phyloP scores from a whole-genome alignment of 2,113 vertebrate genomes.

The human region DNA sequence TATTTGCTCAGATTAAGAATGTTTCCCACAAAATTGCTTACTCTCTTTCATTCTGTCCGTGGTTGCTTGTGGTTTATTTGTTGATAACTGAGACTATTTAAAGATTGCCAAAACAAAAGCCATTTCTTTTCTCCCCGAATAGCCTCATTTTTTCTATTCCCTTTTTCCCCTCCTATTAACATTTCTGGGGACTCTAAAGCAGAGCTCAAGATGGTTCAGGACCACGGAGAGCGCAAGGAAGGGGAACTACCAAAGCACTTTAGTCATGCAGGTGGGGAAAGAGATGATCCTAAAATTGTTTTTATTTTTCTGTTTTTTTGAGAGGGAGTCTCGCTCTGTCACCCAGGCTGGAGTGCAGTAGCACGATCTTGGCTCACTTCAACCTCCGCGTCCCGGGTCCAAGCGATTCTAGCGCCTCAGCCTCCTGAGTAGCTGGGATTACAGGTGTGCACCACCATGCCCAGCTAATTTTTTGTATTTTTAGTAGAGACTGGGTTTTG shows the following conservation, averaged over 20 bases:
- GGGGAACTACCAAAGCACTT: background rate
- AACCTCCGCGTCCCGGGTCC: too few relatives aligned
- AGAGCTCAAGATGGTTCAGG: background rate
- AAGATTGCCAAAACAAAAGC: background rate
- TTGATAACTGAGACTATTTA: background rate
- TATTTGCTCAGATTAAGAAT: background rate
- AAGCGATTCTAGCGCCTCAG: too few relatives aligned
- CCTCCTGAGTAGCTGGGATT: too few relatives aligned
- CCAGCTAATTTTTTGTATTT: too few relatives aligned
- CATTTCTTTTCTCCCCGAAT: background rate
- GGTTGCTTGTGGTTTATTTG: background rate
- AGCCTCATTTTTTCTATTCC: background rate
- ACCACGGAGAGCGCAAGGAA: slow-evolving; percentile 56
- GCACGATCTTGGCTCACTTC: too few relatives aligned
- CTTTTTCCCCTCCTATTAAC: background rate
- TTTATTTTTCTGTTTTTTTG: background rate
- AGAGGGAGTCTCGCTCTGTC: too few relatives aligned
- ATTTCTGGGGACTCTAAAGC: background rate
- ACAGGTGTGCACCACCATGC: too few relatives aligned
- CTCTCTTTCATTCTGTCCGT: background rate
- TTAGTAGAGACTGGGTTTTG: too few relatives aligned
- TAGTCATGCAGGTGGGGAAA: background rate
- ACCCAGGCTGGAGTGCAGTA: too few relatives aligned
- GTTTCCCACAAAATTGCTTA: background rate
- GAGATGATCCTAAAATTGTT: background rate